Base-by-base conservation (phyloP, 2,113 vertebrate species). In the Sapajus apella region DNA sequence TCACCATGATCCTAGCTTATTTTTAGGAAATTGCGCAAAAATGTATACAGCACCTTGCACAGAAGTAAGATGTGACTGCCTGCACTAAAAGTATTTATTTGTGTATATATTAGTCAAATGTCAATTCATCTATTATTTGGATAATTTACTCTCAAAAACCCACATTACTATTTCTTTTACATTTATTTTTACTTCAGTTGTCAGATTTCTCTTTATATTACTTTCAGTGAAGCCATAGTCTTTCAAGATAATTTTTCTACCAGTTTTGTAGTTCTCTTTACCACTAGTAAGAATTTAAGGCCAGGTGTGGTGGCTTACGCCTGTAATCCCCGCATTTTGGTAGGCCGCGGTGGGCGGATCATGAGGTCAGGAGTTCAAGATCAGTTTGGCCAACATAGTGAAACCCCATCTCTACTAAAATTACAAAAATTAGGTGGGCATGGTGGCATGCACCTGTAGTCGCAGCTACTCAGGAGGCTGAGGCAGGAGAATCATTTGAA, bases 111-210 rank as follows among this genome's bases (percentile, higher is more conserved):
- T n/a, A 58, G 50, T 58, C 37, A 79, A 79, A 83, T 73, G 75
- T 83, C 45, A 66, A 35, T 56, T 45, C 45, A 64, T 92, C 88
- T 95, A 23, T 82, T 77, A 18, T 81, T 89, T 92, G n/a, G 92
- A 72, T 92, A 92, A 80, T 77, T 91, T 81, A 68, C 21, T 86
- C 64, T 85, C n/a, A 91, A 76, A 95, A 73, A 18, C 11, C 43
- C 76, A 37, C 8, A 68, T 87, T 75, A 32, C 40, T 61, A 32
- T 52, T 94, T 89, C 14, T 14, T 96, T 96, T 70, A 35, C 66
- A 20, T 58, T 91, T 20, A 35, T 64, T 93, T 92, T 82, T 55
- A 37, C 90, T 87, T 87, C 13, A n/a, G 47, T 82, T 37, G 40
- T 94, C 37, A 52, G 43, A 45, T 81, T 86, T 81, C 20, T 81